Percentiles rank a stretch among this genome's conserved stretches.
Evolutionary conservation across 2,113 vertebrate genomes (phyloP).

Genomic region (Mustelus asterias): DNA sequence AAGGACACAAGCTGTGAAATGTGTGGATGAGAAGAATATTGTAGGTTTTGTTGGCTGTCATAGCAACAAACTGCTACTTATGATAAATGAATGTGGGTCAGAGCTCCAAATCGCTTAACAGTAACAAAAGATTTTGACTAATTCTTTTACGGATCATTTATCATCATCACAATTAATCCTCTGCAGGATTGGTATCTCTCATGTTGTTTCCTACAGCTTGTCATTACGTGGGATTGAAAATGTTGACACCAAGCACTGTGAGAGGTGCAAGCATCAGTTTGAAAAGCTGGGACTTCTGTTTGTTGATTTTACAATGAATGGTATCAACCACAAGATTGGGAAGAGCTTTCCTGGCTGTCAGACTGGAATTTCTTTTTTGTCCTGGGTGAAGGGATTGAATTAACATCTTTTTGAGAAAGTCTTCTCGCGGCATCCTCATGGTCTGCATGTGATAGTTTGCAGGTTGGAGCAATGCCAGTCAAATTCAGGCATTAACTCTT

Average conservation of each 20-base stretch:
- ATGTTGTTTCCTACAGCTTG: background rate
- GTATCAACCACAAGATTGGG: background rate
- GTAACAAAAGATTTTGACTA: slow-evolving; percentile 12
- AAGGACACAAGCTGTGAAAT: slow-evolving; percentile 13
- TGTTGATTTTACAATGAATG: background rate
- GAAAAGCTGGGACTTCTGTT: slow-evolving; percentile 1
- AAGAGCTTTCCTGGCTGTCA: background rate
- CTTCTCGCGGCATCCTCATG: background rate
- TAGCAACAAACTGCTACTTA: slow-evolving; percentile 20
- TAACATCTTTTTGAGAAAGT: background rate
- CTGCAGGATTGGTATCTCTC: slow-evolving; percentile 7
- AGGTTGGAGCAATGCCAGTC: background rate
- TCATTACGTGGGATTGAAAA: background rate
- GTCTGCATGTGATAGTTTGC: background rate
- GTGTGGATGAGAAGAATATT: slow-evolving; percentile 13
- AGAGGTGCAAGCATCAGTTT: background rate
- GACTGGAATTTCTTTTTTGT: slow-evolving; percentile 1
- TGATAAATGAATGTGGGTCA: slow-evolving; percentile 19
- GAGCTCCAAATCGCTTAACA: slow-evolving; percentile 21
- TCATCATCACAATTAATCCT: slow-evolving; percentile 18
- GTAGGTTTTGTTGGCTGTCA: slow-evolving; percentile 8
- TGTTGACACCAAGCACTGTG: background rate
- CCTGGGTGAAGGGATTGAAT: background rate
- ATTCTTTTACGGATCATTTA: slow-evolving; percentile 13
- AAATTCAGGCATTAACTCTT: background rate